Evolutionary conservation across 2,797 vertebrate genomes (phyloP), one percentile per base, ranked within the genome.

Genomic region (Enteromius afrohamiltoni): DNA sequence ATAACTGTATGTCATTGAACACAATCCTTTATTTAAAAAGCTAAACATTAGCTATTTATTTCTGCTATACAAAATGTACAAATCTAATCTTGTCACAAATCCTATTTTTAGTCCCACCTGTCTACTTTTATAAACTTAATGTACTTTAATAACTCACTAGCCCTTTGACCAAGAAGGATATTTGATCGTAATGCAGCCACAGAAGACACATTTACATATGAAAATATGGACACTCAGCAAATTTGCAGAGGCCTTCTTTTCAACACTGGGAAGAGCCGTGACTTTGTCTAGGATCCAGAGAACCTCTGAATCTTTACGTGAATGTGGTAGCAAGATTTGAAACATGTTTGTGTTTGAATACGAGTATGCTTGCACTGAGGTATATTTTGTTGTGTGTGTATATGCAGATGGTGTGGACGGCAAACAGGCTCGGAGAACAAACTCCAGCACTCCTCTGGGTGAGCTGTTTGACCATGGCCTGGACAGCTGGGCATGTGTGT

Each of bases 391-490:
- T 7, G 9, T 31, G 76, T 77, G 55, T 77, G 51, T 53, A 37
- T 5, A 6, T 55, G 2, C 31, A 99, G 98, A 99, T 13, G 98
- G 98, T 0, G 97, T 99, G 2, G 98, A 99, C 0, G 98, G 98
- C 23, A 99, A 99, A 83, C 98, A 99, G 91, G 98, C 98, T 0
- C 96, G 98, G 2, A 93, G 98, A 87, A 99, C 98, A 53, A 98
- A 96, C 91, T 99, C 98, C 86, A 99, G 97, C 91, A 98, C 97
- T 0, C 98, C 98, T 0, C 91, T 99, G 26, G 98, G 98, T 86
- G 98, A 99, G 91, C 97, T 99, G 31, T 99, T 99, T 85, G 98
- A 99, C 91, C 98, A 99, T 0, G 98, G 98, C 77, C 91, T 99
- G 89, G 98, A 99, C 92, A 99, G 98, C 90, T 99, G 98, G 98